Conservation (phyloP, 2,797 vertebrate species). For the Salmo trutta region DNA sequence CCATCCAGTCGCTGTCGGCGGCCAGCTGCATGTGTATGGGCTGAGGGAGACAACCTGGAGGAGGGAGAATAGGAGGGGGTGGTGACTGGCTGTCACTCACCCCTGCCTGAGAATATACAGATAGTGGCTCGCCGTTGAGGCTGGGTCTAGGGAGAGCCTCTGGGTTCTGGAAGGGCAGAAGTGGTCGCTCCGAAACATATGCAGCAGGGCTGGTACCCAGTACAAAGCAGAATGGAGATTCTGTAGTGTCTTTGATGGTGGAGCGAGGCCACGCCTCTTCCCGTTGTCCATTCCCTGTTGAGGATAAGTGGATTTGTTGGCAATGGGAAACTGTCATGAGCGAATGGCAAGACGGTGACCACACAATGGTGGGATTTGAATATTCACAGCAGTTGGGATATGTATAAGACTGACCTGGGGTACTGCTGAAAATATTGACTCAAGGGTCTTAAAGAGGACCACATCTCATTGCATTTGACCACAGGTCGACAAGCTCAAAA, state of each 20-base stretch:
- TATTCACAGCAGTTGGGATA: background rate
- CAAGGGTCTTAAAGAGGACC: background rate
- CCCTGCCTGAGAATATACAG: slow-evolving; percentile 8
- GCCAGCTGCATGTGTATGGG: slow-evolving; percentile 90
- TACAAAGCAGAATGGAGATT: background rate
- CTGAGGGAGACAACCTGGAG: slow-evolving; percentile 64
- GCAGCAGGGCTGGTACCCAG: background rate
- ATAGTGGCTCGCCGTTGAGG: slow-evolving; percentile 17
- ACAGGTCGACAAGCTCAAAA: background rate
- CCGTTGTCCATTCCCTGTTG: slow-evolving; percentile 32
- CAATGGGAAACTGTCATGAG: too few species aligned
- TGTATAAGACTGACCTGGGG: background rate
- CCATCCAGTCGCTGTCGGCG: slow-evolving; percentile 86
- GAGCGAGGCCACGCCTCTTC: slow-evolving; percentile 36
- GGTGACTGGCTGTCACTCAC: slow-evolving; percentile 5
- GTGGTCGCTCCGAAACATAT: too few species aligned
- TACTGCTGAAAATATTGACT: background rate
- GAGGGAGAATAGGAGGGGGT: background rate
- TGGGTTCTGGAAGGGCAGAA: background rate
- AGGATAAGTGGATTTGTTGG: slow-evolving; percentile 23
- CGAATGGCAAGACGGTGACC: too few species aligned
- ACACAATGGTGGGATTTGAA: background rate
- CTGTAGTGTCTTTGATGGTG: slow-evolving; percentile 8
- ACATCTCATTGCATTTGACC: background rate
- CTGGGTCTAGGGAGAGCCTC: background rate